phyloP scores from a whole-genome alignment of 2,888 invertebrate species.

The Synanthedon andrenaeformis region DNA sequence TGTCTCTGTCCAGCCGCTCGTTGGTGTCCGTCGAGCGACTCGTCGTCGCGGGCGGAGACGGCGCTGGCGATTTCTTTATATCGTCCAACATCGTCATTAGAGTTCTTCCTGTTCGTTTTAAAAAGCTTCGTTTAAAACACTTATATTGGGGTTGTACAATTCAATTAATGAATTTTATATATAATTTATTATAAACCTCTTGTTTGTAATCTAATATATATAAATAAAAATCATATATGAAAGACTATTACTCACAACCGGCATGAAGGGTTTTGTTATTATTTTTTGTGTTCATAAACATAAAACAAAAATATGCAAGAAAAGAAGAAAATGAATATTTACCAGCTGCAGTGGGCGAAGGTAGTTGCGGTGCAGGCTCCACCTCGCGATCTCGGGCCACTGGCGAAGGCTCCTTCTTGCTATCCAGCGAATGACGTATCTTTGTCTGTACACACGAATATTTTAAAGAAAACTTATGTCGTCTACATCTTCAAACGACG shows the following conservation, averaged over 20 bases:
- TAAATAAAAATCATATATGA: too few relatives aligned
- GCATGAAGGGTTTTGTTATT: too few relatives aligned
- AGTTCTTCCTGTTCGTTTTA: constrained; percentile 37
- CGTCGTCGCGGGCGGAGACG: constrained; percentile 26
- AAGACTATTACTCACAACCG: too few relatives aligned
- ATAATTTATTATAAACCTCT: too few relatives aligned
- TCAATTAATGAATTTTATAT: too few relatives aligned
- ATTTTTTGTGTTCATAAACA: too few relatives aligned
- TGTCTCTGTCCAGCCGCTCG: not conserved
- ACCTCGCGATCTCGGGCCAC: constrained; percentile 25
- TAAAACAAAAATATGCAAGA: too few relatives aligned
- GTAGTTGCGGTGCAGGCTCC: constrained; percentile 20
- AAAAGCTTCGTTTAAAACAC: too few relatives aligned
- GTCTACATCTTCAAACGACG: too few relatives aligned
- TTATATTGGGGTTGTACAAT: too few relatives aligned
- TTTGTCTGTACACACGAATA: constrained; percentile 26
- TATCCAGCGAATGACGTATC: constrained; percentile 43
- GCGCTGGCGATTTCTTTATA: constrained; percentile 44
- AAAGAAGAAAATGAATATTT: constrained; percentile 2
- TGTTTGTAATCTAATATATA: too few relatives aligned
- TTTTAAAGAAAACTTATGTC: constrained; percentile 2
- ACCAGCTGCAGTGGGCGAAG: constrained; percentile 63
- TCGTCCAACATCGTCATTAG: constrained; percentile 53
- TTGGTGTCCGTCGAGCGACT: constrained; percentile 13
- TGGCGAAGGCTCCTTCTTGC: constrained; percentile 30